A percentile compares a stretch with the other conserved stretches of the same genome.
Conservation (phyloP, 2,888 invertebrate genomes). For the Oscheius sp. region DNA sequence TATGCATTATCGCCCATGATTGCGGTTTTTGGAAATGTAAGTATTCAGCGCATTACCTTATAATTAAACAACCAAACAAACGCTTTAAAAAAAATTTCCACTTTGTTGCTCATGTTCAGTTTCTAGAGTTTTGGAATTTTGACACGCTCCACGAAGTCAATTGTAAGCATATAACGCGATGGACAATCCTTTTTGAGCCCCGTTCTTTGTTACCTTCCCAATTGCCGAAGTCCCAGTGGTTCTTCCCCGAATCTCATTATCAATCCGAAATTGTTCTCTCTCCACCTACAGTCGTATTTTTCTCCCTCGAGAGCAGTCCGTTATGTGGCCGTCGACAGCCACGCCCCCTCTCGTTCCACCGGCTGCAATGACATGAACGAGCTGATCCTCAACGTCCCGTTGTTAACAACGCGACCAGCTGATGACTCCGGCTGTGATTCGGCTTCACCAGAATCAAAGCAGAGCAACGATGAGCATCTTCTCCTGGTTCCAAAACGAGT, state of each 20-base stretch:
- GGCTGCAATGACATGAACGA: conserved; percentile 17
- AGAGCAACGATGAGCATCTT: not conserved
- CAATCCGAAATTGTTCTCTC: not conserved
- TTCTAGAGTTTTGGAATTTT: not conserved
- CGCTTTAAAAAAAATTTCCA: too few relatives aligned
- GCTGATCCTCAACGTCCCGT: conserved; percentile 20
- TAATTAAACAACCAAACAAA: too few relatives aligned
- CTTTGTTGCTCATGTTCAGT: too few relatives aligned
- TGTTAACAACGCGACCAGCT: not conserved
- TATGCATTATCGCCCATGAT: conserved; percentile 22
- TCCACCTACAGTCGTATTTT: not conserved
- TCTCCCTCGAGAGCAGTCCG: conserved; percentile 3
- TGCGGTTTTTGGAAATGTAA: not conserved
- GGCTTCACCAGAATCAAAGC: not conserved
- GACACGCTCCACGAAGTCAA: not conserved
- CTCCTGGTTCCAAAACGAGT: conserved; percentile 9
- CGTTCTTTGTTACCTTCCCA: too few relatives aligned
- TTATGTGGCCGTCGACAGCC: conserved; percentile 21
- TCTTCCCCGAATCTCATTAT: conserved; percentile 1
- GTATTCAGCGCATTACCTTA: too few relatives aligned
- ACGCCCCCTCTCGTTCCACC: conserved; percentile 3
- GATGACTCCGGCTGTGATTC: conserved; percentile 26
- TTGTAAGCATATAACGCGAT: too few relatives aligned
- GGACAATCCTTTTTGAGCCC: too few relatives aligned
- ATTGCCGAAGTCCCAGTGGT: too few relatives aligned